phyloP scores from a whole-genome alignment of 2,888 invertebrate species.

The Harpagoxenus sublaevis region DNA sequence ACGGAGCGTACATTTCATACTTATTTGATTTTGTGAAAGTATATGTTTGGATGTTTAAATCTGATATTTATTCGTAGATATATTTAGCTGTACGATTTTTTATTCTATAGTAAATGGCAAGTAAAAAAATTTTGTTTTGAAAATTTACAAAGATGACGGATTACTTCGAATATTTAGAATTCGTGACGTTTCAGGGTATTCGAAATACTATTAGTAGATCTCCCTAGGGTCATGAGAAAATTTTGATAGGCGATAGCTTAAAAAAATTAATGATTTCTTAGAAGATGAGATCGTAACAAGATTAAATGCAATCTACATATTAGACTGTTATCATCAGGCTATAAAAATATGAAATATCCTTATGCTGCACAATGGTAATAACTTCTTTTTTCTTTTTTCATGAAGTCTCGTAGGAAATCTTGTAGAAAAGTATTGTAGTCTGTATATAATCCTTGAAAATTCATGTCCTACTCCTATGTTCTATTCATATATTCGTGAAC shows the following conservation, averaged over 20 bases:
- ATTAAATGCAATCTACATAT: neutral
- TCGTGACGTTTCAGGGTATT: too few relatives aligned
- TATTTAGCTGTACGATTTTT: neutral
- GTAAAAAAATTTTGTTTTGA: neutral
- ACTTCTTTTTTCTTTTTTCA: neutral
- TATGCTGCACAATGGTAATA: neutral
- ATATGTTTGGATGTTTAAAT: neutral
- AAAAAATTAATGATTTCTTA: neutral
- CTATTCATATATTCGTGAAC: conserved; percentile 28
- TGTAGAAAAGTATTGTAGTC: too few relatives aligned
- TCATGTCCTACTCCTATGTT: neutral
- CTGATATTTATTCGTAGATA: neutral
- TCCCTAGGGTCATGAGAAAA: neutral
- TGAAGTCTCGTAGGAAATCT: too few relatives aligned
- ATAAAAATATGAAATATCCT: neutral
- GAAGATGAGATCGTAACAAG: neutral
- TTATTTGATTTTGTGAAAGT: neutral
- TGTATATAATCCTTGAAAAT: neutral
- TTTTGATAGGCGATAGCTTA: neutral
- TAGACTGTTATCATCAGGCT: neutral
- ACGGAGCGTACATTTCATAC: neutral
- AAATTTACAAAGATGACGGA: neutral
- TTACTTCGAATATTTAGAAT: neutral
- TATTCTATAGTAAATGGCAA: neutral
- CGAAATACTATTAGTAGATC: neutral